These are phyloP conservation scores for Cyaniris semiargus DNA, from an alignment of 2,888 invertebrate species.

Conservation along the genomic window DNA sequence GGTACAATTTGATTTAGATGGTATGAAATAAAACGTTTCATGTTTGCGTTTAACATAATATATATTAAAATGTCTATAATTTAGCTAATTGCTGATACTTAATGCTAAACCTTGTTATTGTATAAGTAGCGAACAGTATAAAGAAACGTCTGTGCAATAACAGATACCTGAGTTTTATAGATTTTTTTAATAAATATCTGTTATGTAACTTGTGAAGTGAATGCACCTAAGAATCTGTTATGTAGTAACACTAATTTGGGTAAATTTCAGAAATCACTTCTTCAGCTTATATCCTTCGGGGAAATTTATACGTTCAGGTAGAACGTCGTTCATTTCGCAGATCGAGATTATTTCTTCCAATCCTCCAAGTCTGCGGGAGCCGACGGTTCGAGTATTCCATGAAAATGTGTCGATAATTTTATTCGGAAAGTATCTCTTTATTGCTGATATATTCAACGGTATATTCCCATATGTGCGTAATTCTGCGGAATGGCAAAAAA, in stretches of 20 bases:
- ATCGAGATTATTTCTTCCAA: background rate
- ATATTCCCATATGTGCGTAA: conserved; percentile 82
- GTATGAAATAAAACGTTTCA: no score
- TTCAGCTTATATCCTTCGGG: background rate
- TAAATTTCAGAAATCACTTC: background rate
- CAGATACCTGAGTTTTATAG: no score
- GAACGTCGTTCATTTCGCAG: background rate
- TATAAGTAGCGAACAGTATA: no score
- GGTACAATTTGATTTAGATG: background rate
- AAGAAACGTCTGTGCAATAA: background rate
- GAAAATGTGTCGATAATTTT: conserved; percentile 77
- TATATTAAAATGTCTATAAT: background rate
- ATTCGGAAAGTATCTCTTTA: conserved; percentile 78
- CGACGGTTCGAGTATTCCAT: conserved; percentile 40
- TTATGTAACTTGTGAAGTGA: no score
- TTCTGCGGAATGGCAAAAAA: conserved; percentile 81
- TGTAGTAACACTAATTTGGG: background rate
- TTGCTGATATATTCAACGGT: conserved; percentile 80
- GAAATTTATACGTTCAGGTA: no score
- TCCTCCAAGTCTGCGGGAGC: conserved; percentile 1
- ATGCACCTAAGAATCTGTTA: background rate
- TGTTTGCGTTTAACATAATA: no score
- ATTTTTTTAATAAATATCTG: no score
- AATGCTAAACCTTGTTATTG: background rate
- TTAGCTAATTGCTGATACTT: background rate